Evolutionary conservation across 2,888 invertebrate genomes (phyloP), one percentile per base, ranked within the genome.

Genomic region (Mimachlamys varia): DNA sequence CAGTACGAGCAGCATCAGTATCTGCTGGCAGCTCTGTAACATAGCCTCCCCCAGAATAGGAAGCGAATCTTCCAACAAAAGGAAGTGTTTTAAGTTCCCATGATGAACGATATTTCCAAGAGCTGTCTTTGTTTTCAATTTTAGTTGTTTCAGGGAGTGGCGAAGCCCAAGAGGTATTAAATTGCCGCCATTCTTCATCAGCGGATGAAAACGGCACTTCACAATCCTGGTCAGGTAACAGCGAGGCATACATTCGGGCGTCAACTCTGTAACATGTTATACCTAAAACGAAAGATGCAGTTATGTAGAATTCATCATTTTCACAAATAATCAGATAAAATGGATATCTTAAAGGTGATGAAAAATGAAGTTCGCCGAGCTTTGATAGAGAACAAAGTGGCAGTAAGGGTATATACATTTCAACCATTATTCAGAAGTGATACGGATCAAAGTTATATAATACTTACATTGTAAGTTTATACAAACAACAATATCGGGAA

Each of bases 11-110:
- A n/a, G 10, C 89, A 37, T 87, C 38, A 0, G 88, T 17, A 87
- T 91, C 90, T 44, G 55, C 44, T 0, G 92, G 92, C 88, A 95
- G 90, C 10, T 93, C 93, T 0, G 93, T 33, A 0, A 93, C 93
- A 90, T 94, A 95, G 0, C 95, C 95, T 10, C 95, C 95, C 13
- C 95, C 95, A 33, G 94, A 93, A 90, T 95, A 95, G n/a, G 94
- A 93, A n/a, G 93, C 94, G n/a, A 92, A 90, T 33, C 90, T 91
- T 0, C 94, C 95, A 90, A 90, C 90, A 89, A 92, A 92, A 19
- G 94, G 94, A 27, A 93, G 89, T 0, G 94, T 94, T 62, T 93
- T 91, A 3, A 95, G 92, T 27, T 93, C 33, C 92, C 92, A 92
- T 1, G 93, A 89, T 22, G 94, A 93, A 90, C 92, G 94, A 88